These are phyloP conservation scores for Oreortyx pictus DNA, from an alignment of 2,797 vertebrate genomes.

Conservation along the genomic window DNA sequence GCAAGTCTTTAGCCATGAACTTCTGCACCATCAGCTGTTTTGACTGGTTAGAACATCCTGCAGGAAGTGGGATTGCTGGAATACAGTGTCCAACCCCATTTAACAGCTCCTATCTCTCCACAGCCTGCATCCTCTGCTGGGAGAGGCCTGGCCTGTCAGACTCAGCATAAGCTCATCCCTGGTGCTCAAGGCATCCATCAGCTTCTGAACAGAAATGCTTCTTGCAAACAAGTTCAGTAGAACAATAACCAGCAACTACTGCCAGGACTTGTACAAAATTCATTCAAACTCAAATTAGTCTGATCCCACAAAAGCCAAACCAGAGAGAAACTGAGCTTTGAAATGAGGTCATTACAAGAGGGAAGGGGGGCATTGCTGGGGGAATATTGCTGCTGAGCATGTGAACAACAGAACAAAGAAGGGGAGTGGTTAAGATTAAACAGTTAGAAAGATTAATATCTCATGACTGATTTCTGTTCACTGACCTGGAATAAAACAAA, in stretches of 20 bases:
- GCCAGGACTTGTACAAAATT: not conserved
- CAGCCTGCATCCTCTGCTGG: not conserved
- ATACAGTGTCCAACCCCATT: not conserved
- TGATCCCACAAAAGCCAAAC: not conserved
- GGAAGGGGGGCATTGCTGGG: not conserved
- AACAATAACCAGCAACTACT: not conserved
- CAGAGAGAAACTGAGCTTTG: not conserved
- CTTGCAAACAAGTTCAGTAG: not conserved
- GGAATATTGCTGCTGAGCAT: not conserved
- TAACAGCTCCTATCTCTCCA: not conserved
- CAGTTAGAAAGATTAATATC: conserved; percentile 49
- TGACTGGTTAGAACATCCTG: not conserved
- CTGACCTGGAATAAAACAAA: conserved; percentile 49
- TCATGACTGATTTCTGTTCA: conserved; percentile 58
- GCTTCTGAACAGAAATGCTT: not conserved
- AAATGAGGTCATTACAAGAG: conserved; percentile 30
- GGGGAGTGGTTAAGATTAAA: conserved; percentile 40
- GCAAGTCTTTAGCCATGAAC: not conserved
- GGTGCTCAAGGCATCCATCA: not conserved
- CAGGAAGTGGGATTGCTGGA: not conserved
- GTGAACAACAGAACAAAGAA: not conserved
- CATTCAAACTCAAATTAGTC: not conserved
- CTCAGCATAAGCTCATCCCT: not conserved
- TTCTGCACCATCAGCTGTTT: not conserved
- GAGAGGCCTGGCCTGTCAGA: not conserved